phyloP scores from a whole-genome alignment of 2,113 vertebrate genomes.

The Triplophysa dalaica region DNA sequence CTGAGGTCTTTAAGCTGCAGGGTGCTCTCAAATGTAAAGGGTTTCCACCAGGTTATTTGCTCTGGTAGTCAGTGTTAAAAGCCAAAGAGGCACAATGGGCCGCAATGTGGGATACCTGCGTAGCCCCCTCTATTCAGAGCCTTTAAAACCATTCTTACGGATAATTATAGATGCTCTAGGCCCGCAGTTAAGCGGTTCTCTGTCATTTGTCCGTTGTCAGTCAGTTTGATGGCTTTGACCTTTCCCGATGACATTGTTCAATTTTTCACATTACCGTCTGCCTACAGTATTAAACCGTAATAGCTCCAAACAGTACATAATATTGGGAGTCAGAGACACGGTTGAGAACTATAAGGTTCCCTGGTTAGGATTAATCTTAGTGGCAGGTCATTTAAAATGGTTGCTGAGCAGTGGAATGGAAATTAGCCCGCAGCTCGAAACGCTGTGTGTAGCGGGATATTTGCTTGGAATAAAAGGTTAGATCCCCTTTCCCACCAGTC shows the following conservation, averaged over 20 bases:
- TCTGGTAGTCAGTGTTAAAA: constrained; percentile 62
- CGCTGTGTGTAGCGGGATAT: constrained; percentile 42
- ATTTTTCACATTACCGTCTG: constrained; percentile 58
- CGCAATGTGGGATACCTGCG: constrained; percentile 49
- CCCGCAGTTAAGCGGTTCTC: constrained; percentile 55
- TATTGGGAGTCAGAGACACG: constrained; percentile 54
- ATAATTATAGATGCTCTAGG: constrained; percentile 67
- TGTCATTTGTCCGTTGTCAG: constrained; percentile 64
- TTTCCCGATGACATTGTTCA: constrained; percentile 67
- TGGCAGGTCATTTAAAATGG: constrained; percentile 55
- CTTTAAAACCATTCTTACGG: constrained; percentile 58
- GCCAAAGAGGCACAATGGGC: constrained; percentile 59
- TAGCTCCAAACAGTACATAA: constrained; percentile 63
- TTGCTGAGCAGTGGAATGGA: constrained; percentile 53
- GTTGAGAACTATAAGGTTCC: constrained; percentile 48
- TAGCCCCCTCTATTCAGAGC: constrained; percentile 45
- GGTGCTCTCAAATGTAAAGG: constrained; percentile 41
- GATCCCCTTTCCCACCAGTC: constrained; percentile 42
- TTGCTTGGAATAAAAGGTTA: constrained; percentile 58
- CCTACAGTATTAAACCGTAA: constrained; percentile 62
- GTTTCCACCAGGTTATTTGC: constrained; percentile 42
- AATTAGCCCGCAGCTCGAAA: constrained; percentile 58
- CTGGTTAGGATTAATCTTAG: constrained; percentile 56
- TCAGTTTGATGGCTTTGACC: constrained; percentile 64
- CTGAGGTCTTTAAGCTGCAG: constrained; percentile 24